Evolutionary conservation across 1,140 invertebrate genomes (phyloP).

Genomic region (Diorhabda sublineata): DNA sequence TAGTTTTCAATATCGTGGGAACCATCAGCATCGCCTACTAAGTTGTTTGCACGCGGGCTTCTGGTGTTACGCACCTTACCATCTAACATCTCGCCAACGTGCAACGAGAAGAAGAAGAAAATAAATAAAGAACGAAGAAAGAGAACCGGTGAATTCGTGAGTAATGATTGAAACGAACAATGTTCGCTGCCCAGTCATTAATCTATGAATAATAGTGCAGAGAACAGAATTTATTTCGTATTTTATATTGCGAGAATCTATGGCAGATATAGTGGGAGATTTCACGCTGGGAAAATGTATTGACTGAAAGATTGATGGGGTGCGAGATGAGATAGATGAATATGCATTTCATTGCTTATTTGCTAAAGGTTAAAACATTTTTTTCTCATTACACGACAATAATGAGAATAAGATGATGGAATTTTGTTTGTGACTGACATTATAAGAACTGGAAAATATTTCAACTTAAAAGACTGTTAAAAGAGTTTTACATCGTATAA

Average conservation of each 20-base stretch:
- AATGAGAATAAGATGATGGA: too few species aligned
- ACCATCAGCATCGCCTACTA: conserved; percentile 11
- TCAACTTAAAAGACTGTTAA: too few species aligned
- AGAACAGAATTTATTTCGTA: conserved; percentile 5
- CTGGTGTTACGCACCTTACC: conserved; percentile 4
- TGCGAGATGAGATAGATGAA: background rate
- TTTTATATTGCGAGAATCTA: conserved; percentile 2
- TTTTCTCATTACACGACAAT: too few species aligned
- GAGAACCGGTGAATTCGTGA: conserved; percentile 12
- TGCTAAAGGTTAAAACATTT: too few species aligned
- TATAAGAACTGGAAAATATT: too few species aligned
- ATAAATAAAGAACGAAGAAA: background rate
- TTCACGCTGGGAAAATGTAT: conserved; percentile 14
- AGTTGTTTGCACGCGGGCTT: background rate
- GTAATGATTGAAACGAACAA: conserved; percentile 18
- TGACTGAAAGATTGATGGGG: conserved; percentile 7
- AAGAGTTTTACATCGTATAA: too few species aligned
- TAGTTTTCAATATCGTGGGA: conserved; percentile 8
- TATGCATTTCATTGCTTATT: too few species aligned
- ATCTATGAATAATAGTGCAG: conserved; percentile 18
- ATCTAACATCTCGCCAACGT: background rate
- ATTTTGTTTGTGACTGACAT: too few species aligned
- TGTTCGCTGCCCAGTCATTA: conserved; percentile 17
- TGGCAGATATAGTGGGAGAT: conserved; percentile 8
- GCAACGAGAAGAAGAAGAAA: background rate